These are phyloP conservation scores for Trichonephila clavata DNA, from an alignment of 1,140 invertebrate species.

Conservation along the genomic window DNA sequence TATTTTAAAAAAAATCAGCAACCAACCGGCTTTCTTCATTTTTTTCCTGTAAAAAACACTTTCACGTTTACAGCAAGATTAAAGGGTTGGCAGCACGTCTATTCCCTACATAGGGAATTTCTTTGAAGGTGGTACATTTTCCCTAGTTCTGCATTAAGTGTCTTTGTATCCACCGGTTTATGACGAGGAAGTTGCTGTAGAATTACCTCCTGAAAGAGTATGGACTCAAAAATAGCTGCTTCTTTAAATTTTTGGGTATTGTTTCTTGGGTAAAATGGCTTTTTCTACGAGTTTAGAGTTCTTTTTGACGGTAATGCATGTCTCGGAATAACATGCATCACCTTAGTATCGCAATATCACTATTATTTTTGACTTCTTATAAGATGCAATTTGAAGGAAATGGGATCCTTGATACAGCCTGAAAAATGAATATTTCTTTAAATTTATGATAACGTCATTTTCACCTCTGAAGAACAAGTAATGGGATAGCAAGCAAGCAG, in stretches of 20 bases:
- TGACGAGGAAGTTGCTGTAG: neutral
- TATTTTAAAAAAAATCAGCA: neutral
- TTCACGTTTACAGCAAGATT: constrained; percentile 15
- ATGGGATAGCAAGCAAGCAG: too few relatives aligned
- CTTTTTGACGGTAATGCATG: neutral
- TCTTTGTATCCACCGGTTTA: neutral
- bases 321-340: neutral
- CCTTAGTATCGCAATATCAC: neutral
- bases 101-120: neutral
- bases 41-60: neutral
- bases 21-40: neutral
- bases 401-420: neutral
- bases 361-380: neutral
- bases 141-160: neutral
- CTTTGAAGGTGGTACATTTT: neutral
- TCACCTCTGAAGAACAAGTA: too few relatives aligned
- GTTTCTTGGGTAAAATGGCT: neutral
- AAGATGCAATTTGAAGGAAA: neutral
- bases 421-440: neutral
- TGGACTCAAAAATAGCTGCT: neutral
- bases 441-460: too few relatives aligned
- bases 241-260: neutral
- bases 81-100: neutral
- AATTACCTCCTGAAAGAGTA: neutral
- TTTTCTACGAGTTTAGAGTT: neutral